phyloP scores from a whole-genome alignment of 2,888 invertebrate genomes.

The Pachymerium ferrugineum region DNA sequence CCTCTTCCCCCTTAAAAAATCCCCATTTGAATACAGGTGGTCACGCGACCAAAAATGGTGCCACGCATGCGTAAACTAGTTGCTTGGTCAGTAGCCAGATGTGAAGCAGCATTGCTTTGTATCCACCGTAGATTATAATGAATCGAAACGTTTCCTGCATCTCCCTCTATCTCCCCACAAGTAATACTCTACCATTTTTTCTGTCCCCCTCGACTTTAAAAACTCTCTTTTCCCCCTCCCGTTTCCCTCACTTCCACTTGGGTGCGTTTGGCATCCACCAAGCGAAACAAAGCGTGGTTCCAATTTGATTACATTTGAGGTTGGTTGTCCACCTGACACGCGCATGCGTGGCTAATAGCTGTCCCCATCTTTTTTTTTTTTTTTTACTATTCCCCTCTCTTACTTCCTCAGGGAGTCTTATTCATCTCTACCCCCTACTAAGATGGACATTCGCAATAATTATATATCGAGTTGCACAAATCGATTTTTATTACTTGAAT shows the following conservation, averaged over 20 bases:
- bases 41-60: constrained; percentile 9
- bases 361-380: background rate
- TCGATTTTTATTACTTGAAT: no score
- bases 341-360: background rate
- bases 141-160: background rate
- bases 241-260: constrained; percentile 8
- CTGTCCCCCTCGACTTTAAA: background rate
- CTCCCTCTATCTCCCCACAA: background rate
- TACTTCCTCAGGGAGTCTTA: background rate
- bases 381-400: background rate
- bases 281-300: background rate
- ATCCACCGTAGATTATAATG: background rate
- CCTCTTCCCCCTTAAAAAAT: no score
- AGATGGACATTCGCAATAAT: no score
- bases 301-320: constrained; percentile 13
- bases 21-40: background rate
- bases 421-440: no score
- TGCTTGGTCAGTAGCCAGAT: background rate
- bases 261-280: background rate
- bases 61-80: background rate
- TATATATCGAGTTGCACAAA: no score
- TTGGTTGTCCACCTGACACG: background rate
- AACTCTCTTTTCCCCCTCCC: no score
- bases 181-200: background rate
- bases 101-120: background rate